phyloP scores from a whole-genome alignment of 2,797 vertebrate genomes.

The Thaleichthys pacificus region DNA sequence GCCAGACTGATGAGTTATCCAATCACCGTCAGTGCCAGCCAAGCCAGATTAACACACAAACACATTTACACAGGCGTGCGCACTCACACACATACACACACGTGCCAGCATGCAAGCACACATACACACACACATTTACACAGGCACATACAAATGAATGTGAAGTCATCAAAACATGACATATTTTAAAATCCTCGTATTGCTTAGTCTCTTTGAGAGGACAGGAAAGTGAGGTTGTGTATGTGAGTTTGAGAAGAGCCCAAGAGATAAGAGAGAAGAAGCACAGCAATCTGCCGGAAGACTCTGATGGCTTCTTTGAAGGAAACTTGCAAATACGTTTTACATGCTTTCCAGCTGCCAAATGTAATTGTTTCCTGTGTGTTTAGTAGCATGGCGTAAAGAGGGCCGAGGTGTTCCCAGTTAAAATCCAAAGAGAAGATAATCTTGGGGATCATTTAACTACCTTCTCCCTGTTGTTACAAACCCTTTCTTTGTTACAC shows the following conservation, averaged over 20 bases:
- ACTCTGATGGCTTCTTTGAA: neutral
- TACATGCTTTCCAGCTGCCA: neutral
- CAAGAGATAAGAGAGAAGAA: neutral
- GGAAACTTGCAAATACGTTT: neutral
- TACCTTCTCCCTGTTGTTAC: too few relatives aligned
- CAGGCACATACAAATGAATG: neutral
- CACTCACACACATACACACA: conserved; percentile 6
- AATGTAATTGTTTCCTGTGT: neutral
- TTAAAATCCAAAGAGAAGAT: neutral
- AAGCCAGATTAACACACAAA: conserved; percentile 1
- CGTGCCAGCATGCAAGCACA: conserved; percentile 1
- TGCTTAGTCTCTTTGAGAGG: too few relatives aligned
- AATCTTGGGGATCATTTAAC: too few relatives aligned
- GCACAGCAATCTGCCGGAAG: too few relatives aligned
- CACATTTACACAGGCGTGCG: neutral
- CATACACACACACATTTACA: conserved; percentile 2
- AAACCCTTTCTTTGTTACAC: neutral
- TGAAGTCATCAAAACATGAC: too few relatives aligned
- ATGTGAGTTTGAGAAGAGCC: too few relatives aligned
- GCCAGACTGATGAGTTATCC: conserved; percentile 5
- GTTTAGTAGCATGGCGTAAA: neutral
- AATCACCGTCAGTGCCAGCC: conserved; percentile 5
- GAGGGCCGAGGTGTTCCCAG: neutral
- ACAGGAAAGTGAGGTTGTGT: too few relatives aligned
- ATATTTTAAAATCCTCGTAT: too few relatives aligned